Base-by-base conservation (phyloP, 1,140 invertebrate species). In the Apis cerana region DNA sequence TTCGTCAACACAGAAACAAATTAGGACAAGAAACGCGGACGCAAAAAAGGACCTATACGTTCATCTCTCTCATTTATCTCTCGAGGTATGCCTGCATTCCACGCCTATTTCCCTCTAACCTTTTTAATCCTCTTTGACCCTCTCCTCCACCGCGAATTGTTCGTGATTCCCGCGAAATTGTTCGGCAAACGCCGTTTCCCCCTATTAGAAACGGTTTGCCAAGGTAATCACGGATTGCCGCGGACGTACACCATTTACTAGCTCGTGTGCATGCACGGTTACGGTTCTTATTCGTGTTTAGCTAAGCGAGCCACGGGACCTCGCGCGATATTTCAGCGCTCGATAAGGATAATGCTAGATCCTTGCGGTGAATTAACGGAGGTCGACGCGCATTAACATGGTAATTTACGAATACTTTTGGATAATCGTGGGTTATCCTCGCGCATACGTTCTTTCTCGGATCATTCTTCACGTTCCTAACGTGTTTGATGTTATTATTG, bases 321-420 rank as follows among this genome's bases (percentile, higher is more conserved):
- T 15, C 52, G n/a, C 64, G 56, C 81, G 81, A 78, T 82, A 82
- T 82, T 82, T 82, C 67, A 82, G 27, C 21, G 65, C 65, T 82
- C 81, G 81, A 82, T 82, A 82, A 82, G 81, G 81, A 68, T 82
- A 82, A 82, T 78, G 81, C 75, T 50, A 64, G 77, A 71, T 58
- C 27, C 67, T 65, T 65, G 71, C 68, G 75, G 82, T 87, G 81
- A 87, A 87, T 87, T 87, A 87, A 84, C 70, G 82, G 74, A 75
- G 76, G 61, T 79, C 76, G 70, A 50, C 78, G 67, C 75, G 80
- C 85, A 87, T 88, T 87, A 88, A 88, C 86, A 54, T 72, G 81
- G 82, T 85, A 88, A 87, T 88, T 88, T 81, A 77, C 82, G 75
- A 85, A 87, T 88, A 75, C 61, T 61, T 80, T 59, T 76, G 71